Conservation (phyloP, 2,888 invertebrate genomes). For the Temnothorax ravouxi region DNA sequence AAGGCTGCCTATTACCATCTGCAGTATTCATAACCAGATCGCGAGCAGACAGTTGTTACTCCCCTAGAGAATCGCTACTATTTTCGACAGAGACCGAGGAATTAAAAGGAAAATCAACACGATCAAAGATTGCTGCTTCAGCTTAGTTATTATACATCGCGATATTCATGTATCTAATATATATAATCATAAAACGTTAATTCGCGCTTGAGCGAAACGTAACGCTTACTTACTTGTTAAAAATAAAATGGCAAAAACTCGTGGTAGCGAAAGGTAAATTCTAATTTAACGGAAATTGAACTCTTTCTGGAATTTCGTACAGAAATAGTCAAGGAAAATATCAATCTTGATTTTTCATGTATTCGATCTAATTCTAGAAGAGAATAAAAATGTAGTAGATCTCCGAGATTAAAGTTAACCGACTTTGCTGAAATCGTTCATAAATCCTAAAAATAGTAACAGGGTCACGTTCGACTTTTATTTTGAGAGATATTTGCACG, state of each 20-base stretch:
- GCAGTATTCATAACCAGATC: conserved; percentile 28
- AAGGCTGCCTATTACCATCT: conserved; percentile 34
- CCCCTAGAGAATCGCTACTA: not conserved
- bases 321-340: not conserved
- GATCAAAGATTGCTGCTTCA: not conserved
- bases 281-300: not conserved
- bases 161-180: not conserved
- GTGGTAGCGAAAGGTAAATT: not conserved
- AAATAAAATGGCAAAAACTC: not conserved
- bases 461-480: conserved; percentile 44
- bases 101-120: conserved; percentile 17
- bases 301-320: not conserved
- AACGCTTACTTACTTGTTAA: not conserved
- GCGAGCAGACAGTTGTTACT: conserved; percentile 36
- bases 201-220: not conserved
- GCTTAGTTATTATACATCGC: not conserved
- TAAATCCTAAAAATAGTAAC: conserved; percentile 55
- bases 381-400: conserved; percentile 28
- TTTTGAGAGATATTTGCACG: conserved; percentile 40
- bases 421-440: conserved; percentile 39
- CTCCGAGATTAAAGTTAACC: conserved; percentile 43
- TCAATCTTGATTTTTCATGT: conserved; percentile 4
- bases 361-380: conserved; percentile 26
- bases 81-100: not conserved
- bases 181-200: not conserved